Conservation (phyloP, 2,888 invertebrate species). For the Macrophya alboannulata region DNA sequence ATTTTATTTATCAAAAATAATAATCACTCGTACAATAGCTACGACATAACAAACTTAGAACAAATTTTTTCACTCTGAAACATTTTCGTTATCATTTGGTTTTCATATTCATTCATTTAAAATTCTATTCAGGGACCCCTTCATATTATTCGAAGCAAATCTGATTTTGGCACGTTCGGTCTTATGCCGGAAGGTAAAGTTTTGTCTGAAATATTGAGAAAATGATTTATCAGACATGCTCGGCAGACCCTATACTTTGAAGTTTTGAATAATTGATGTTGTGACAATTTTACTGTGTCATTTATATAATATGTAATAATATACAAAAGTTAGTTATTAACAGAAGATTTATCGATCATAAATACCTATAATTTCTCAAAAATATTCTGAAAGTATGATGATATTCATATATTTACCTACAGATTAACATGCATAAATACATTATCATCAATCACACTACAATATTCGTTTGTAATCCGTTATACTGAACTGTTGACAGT, state of each 20-base stretch:
- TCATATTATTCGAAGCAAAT: too few species aligned
- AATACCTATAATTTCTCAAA: not conserved
- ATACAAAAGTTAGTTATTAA: not conserved
- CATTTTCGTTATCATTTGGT: not conserved
- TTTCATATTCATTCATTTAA: not conserved
- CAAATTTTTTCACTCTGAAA: not conserved
- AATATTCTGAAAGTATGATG: not conserved
- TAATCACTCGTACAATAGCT: not conserved
- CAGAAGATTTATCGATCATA: conserved; percentile 1
- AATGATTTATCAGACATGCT: not conserved
- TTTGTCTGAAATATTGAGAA: not conserved
- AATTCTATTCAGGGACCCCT: not conserved
- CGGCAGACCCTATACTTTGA: not conserved
- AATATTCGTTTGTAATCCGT: not conserved
- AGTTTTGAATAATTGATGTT: not conserved
- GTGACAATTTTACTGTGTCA: not conserved
- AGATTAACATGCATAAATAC: conserved; percentile 6
- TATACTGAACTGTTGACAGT: not conserved
- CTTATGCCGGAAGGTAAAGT: not conserved
- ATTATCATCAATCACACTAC: conserved; percentile 10
- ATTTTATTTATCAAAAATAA: conserved; percentile 35
- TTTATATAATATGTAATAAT: not conserved
- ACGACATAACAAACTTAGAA: conserved; percentile 29
- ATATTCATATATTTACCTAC: conserved; percentile 10
- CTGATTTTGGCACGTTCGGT: not conserved